These are phyloP conservation scores for Drosophila mimica DNA, from an alignment of 2,888 invertebrate species.

Conservation along the genomic window DNA sequence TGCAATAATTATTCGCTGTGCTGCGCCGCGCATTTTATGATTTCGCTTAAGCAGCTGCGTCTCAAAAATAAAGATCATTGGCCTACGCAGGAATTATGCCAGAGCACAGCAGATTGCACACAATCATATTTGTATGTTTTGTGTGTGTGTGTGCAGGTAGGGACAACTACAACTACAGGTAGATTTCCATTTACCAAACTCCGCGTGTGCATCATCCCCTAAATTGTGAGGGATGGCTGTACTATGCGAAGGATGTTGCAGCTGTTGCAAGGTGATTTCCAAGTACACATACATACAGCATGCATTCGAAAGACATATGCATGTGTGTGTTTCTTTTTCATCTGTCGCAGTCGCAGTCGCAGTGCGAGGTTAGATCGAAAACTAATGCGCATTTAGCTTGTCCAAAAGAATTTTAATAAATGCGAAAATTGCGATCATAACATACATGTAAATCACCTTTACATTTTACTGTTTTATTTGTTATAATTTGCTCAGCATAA, in stretches of 20 bases:
- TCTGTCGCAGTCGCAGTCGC: constrained; percentile 32
- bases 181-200: constrained; percentile 58
- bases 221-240: constrained; percentile 63
- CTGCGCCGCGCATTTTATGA: constrained; percentile 58
- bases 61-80: constrained; percentile 68
- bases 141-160: constrained; percentile 49
- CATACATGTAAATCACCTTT: background rate
- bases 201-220: constrained; percentile 55
- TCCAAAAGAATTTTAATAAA: background rate
- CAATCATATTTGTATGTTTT: constrained; percentile 18
- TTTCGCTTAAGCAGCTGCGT: constrained; percentile 57
- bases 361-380: constrained; percentile 34
- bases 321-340: constrained; percentile 34
- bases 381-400: background rate
- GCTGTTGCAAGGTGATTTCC: constrained; percentile 82
- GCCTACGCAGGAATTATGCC: constrained; percentile 70
- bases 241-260: constrained; percentile 62
- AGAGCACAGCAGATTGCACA: constrained; percentile 58
- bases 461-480: background rate
- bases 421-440: background rate
- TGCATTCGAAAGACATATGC: constrained; percentile 28
- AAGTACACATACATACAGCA: constrained; percentile 29
- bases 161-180: constrained; percentile 62
- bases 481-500: background rate
- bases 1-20: constrained; percentile 54